Conservation (phyloP, 2,888 invertebrate genomes). For the Oscheius sp. region DNA sequence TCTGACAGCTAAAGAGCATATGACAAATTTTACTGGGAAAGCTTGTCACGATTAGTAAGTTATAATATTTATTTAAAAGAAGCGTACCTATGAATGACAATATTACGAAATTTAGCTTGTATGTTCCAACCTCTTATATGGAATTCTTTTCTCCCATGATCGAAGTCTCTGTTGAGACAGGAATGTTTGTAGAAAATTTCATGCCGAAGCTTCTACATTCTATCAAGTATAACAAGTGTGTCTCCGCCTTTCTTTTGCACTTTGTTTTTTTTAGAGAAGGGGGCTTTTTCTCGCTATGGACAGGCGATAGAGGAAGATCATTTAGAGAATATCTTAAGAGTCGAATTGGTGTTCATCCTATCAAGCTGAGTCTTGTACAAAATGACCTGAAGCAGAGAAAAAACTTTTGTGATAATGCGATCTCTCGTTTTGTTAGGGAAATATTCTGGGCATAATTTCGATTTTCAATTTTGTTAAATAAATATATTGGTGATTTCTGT, state of each 20-base stretch:
- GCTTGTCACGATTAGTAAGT: slow-evolving; percentile 1
- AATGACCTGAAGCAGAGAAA: not conserved
- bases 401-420: not conserved
- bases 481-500: no score
- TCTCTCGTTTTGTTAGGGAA: not conserved
- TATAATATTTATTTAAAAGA: not conserved
- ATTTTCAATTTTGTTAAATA: no score
- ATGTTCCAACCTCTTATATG: not conserved
- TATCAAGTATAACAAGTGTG: not conserved
- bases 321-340: not conserved
- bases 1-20: not conserved
- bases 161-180: not conserved
- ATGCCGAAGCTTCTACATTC: slow-evolving; percentile 4
- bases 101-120: not conserved
- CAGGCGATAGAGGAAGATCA: not conserved
- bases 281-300: not conserved
- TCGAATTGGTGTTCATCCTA: not conserved
- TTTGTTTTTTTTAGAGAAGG: not conserved
- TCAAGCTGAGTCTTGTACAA: not conserved
- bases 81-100: no score
- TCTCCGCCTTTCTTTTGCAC: not conserved
- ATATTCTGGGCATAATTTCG: no score
- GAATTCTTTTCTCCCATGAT: not conserved
- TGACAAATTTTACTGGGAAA: slow-evolving; percentile 5
- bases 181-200: slow-evolving; percentile 12